A percentile compares a stretch with the other conserved stretches of the same genome.
Evolutionary conservation across 2,888 invertebrate genomes (phyloP).

Genomic region (Euplagia quadripunctaria): DNA sequence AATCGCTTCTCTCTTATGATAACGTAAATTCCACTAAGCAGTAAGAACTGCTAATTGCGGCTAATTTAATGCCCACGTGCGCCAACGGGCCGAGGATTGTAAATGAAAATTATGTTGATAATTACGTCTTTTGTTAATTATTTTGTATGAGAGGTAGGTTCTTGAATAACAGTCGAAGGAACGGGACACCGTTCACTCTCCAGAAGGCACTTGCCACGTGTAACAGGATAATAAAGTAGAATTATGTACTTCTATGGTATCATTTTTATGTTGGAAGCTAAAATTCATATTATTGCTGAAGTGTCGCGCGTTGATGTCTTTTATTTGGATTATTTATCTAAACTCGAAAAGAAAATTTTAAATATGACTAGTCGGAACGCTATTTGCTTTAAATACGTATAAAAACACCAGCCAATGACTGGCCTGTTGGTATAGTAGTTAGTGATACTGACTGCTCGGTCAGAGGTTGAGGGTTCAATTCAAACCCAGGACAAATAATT

Average conservation of each 20-base stretch:
- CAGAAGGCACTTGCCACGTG: neutral
- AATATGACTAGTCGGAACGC: too few relatives aligned
- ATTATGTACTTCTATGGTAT: too few relatives aligned
- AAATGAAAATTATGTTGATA: neutral
- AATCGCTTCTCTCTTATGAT: neutral
- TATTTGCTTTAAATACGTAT: too few relatives aligned
- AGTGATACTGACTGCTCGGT: too few relatives aligned
- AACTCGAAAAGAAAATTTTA: too few relatives aligned
- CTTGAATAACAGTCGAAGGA: neutral
- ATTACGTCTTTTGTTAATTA: neutral
- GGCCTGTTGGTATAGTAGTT: too few relatives aligned
- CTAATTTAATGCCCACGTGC: constrained; percentile 15
- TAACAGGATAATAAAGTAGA: too few relatives aligned
- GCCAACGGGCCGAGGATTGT: constrained; percentile 1
- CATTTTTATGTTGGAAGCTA: too few relatives aligned
- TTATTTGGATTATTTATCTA: neutral
- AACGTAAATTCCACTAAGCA: neutral
- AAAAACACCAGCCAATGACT: too few relatives aligned
- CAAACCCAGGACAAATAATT: too few relatives aligned
- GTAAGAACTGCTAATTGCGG: constrained; percentile 9
- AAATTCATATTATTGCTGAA: neutral
- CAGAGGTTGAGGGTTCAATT: too few relatives aligned
- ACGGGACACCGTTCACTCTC: neutral
- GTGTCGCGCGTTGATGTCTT: neutral
- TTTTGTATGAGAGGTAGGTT: neutral